These are phyloP conservation scores for Nothobranchius furzeri DNA, from an alignment of 2,113 vertebrate genomes.

Conservation along the genomic window DNA sequence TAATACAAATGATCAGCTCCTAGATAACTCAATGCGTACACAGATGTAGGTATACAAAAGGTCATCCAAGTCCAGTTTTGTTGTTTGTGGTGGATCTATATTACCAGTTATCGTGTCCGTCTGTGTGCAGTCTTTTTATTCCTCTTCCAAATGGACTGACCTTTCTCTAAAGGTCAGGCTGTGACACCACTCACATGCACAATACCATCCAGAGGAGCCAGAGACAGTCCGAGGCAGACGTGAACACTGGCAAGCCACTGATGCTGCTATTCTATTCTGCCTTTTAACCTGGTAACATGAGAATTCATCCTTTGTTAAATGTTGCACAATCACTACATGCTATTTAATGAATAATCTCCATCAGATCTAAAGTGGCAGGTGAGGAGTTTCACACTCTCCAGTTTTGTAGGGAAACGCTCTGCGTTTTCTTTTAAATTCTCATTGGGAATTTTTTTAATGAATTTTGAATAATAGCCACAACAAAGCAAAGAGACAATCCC, in stretches of 20 bases:
- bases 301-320: slow-evolving; percentile 17
- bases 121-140: slow-evolving; percentile 55
- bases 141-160: slow-evolving; percentile 61
- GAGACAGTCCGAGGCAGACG: slow-evolving; percentile 36
- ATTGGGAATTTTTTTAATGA: neutral
- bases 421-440: neutral
- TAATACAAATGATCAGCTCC: slow-evolving; percentile 20
- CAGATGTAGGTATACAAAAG: slow-evolving; percentile 46
- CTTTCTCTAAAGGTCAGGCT: slow-evolving; percentile 71
- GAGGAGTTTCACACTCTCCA: neutral
- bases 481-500: neutral
- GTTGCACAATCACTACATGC: neutral
- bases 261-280: slow-evolving; percentile 31
- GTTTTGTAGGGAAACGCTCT: neutral
- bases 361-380: neutral
- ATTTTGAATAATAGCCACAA: neutral
- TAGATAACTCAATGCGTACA: slow-evolving; percentile 35
- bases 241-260: slow-evolving; percentile 33
- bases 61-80: slow-evolving; percentile 58
- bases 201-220: slow-evolving; percentile 44
- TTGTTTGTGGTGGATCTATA: slow-evolving; percentile 53
- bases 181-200: slow-evolving; percentile 73
- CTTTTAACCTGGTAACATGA: slow-evolving; percentile 44
- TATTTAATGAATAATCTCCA: neutral
- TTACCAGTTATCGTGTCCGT: slow-evolving; percentile 51